phyloP scores from a whole-genome alignment of 2,797 vertebrate species.

The Notolepis coatsorum region DNA sequence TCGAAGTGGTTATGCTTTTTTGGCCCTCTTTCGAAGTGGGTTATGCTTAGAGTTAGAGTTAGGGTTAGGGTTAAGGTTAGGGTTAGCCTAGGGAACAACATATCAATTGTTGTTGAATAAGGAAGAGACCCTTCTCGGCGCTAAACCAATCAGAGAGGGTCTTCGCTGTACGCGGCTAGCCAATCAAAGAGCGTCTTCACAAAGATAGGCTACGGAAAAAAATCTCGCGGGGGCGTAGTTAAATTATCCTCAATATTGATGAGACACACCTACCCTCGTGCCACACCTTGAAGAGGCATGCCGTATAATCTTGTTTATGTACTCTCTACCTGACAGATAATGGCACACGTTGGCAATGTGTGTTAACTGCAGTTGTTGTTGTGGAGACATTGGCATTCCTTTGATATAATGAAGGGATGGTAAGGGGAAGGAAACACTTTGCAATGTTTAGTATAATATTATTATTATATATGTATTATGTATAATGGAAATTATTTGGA shows the following conservation, averaged over 20 bases:
- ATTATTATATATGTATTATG: neutral
- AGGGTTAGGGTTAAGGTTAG: no score
- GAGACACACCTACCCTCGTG: slow-evolving; percentile 74
- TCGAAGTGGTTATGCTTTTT: no score
- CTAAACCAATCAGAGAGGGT: no score
- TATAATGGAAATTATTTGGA: neutral
- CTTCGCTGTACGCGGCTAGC: no score
- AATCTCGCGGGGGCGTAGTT: neutral
- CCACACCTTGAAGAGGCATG: slow-evolving; percentile 63
- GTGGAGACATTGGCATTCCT: neutral
- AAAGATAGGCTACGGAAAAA: no score
- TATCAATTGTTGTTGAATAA: no score
- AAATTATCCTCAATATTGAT: slow-evolving; percentile 48
- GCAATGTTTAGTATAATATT: neutral
- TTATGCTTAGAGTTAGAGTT: no score
- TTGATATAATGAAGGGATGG: neutral
- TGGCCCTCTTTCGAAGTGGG: no score
- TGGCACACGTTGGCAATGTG: neutral
- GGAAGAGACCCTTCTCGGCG: no score
- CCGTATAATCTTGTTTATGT: slow-evolving; percentile 55
- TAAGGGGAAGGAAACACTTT: neutral
- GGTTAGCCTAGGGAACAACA: no score
- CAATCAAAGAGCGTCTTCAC: no score
- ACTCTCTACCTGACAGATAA: slow-evolving; percentile 28
- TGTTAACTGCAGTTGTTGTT: neutral